Evolutionary conservation across 2,888 invertebrate species (phyloP).

Genomic region (Parochlus steinenii): DNA sequence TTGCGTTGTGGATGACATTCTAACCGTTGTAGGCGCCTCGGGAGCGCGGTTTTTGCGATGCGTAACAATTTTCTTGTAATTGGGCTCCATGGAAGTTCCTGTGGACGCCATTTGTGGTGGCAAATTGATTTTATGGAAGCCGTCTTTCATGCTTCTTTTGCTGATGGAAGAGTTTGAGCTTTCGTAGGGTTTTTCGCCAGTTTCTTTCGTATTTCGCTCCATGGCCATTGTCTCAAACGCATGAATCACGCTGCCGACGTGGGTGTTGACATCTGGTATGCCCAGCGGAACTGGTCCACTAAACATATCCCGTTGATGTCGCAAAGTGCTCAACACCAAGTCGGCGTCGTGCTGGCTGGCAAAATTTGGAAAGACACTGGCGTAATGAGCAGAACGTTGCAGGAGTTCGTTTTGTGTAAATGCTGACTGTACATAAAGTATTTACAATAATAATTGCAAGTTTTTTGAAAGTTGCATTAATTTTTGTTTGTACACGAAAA

Average conservation of each 20-base stretch:
- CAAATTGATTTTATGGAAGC: conserved; percentile 4
- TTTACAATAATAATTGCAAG: conserved; percentile 4
- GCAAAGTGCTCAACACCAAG: conserved; percentile 22
- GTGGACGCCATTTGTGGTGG: conserved; percentile 8
- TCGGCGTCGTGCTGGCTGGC: conserved; percentile 20
- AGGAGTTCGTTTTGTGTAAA: conserved; percentile 16
- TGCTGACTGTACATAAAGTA: conserved; percentile 19
- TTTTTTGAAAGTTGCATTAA: neutral
- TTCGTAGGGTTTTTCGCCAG: conserved; percentile 16
- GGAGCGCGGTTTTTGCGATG: conserved; percentile 11
- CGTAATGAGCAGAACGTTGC: conserved; percentile 10
- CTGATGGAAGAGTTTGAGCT: conserved; percentile 10
- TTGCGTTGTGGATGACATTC: conserved; percentile 8
- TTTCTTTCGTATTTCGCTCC: conserved; percentile 17
- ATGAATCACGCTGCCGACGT: conserved; percentile 29
- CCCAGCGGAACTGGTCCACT: conserved; percentile 23
- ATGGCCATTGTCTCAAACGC: conserved; percentile 29
- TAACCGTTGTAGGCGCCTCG: conserved; percentile 10
- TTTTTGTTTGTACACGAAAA: neutral
- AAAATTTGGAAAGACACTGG: conserved; percentile 5
- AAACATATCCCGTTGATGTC: conserved; percentile 28
- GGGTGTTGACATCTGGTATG: conserved; percentile 28
- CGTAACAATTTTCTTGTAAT: conserved; percentile 6
- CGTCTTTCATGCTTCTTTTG: neutral
- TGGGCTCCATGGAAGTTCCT: neutral